Evolutionary conservation across 2,888 invertebrate species (phyloP), one percentile per base, ranked within the genome.

Genomic region (Epinotia demarniana): DNA sequence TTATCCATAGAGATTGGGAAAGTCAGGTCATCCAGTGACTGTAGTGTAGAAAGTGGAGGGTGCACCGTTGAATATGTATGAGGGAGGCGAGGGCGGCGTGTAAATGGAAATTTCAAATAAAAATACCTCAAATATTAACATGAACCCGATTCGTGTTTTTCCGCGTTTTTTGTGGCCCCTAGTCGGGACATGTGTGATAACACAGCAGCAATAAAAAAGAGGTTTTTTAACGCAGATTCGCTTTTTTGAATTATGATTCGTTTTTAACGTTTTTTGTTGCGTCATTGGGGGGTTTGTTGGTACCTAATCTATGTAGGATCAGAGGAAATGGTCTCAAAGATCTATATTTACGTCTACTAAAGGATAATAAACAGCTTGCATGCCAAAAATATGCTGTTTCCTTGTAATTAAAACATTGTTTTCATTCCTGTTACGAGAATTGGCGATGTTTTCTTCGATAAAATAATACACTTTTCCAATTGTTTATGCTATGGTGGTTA

Each of bases 1-100:
- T 71, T 63, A 73, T 73, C 53, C 82, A 85, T 85, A 81, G 85
- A 86, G 88, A 87, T 88, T 87, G 85, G 85, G 84, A 84, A 85
- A 82, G 85, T 83, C 83, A 86, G 87, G 86, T 87, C 87, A 75
- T 19, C 23, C 63, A 12, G 58, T 27, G 69, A 9, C 49, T 60
- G 61, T 75, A 84, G 83, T 80, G 89, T 92, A 90, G 92, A 93
- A 92, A 92, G 92, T 92, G 89, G 89, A 92, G 94, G 95, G 94
- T 95, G 95, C 95, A 95, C 94, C 91, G 88, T 91, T 95, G 95
- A 95, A 95, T 95, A 95, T 95, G 95, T 94, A 95, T 95, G 95
- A 95, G 94, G 88, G 91, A 87, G 85, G 82, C 77, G 79, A 82
- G 80, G 83, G 82, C 80, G 79, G 81, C 89, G 91, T 93, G 93